These are phyloP conservation scores for Psettodes erumei DNA, from an alignment of 2,113 vertebrate genomes.

Conservation along the genomic window DNA sequence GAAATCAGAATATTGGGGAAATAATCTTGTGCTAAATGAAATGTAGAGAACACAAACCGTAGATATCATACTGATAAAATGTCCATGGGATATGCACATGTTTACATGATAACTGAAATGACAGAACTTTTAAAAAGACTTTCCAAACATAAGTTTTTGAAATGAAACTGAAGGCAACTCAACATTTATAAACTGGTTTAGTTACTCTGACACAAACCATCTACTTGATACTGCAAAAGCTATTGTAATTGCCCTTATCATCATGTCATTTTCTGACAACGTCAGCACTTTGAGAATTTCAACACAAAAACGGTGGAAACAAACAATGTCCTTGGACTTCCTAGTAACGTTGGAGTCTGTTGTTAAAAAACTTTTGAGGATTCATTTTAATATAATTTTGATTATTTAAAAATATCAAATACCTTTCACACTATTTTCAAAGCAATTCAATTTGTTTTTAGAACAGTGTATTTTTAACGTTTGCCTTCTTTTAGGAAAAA, in stretches of 20 bases:
- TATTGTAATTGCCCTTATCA: neutral
- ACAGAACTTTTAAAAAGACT: neutral
- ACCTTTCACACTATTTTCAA: neutral
- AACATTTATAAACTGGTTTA: neutral
- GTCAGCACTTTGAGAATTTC: neutral
- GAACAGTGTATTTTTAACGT: neutral
- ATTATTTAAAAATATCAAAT: slow-evolving; percentile 6
- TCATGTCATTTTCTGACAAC: neutral
- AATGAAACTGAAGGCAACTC: too few species aligned
- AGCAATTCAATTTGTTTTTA: neutral
- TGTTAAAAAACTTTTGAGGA: neutral
- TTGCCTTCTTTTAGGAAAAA: neutral
- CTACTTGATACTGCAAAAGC: neutral
- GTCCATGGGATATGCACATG: too few species aligned
- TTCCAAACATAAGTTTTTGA: neutral
- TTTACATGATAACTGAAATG: neutral
- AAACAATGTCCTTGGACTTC: neutral
- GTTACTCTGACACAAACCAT: neutral
- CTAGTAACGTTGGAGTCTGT: neutral
- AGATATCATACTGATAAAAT: neutral
- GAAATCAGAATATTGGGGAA: neutral
- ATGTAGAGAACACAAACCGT: neutral
- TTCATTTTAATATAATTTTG: neutral
- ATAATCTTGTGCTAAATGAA: neutral
- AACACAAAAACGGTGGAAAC: neutral